Conservation (phyloP, 1,140 invertebrate genomes). For the honey bee (Apis mellifera) region Amel_HAv3.1 CM009936.2:9925501-9926000, state of each 20-base stretch:
- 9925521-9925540: neutral
- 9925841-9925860: neutral
- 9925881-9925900: too few species aligned
- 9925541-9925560: neutral
- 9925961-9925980: neutral
- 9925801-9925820: neutral
- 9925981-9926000: neutral
- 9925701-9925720: neutral
- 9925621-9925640: neutral
- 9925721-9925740: neutral
- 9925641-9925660: neutral
- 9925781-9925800: neutral
- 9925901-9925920: too few species aligned
- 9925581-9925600: neutral
- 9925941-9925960: neutral
- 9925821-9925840: too few species aligned
- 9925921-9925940: neutral
- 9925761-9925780: neutral
- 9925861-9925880: too few species aligned
- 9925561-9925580: neutral
- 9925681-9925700: neutral
- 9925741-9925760: neutral
- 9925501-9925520: neutral
- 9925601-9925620: neutral
- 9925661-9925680: neutral